Conservation (phyloP, 1,140 invertebrate species). For the Muscidifurax raptorellus region DNA sequence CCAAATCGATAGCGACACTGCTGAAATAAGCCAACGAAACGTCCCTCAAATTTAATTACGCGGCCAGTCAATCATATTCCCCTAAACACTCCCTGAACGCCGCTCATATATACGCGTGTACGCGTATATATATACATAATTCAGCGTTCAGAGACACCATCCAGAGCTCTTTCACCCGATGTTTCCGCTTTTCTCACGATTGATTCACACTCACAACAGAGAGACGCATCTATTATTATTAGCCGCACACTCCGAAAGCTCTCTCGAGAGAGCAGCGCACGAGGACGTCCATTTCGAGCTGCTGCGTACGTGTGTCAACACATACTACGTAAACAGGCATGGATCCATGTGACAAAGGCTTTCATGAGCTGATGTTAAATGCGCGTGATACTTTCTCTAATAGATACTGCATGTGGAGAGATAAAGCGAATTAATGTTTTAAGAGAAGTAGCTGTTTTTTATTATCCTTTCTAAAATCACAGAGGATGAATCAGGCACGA, state of each 20-base stretch:
- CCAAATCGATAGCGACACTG: not conserved
- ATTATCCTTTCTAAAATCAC: no score
- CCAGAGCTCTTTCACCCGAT: not conserved
- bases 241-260: slow-evolving; percentile 36
- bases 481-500: no score
- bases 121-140: not conserved
- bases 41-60: slow-evolving; percentile 26
- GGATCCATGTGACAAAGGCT: no score
- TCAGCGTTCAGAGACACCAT: not conserved
- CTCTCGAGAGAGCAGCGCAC: slow-evolving; percentile 28
- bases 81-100: not conserved
- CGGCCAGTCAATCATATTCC: slow-evolving; percentile 4
- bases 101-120: not conserved
- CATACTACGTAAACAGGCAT: not conserved
- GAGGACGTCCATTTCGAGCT: not conserved
- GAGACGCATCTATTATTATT: slow-evolving; percentile 27
- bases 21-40: not conserved
- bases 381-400: no score
- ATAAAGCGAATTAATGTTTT: no score
- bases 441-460: no score
- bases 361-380: no score
- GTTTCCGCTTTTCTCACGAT: no score
- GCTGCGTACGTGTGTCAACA: slow-evolving; percentile 26
- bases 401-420: no score
- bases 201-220: no score